These are phyloP conservation scores for Pteria penguin DNA, from an alignment of 2,888 invertebrate genomes.

Conservation along the genomic window DNA sequence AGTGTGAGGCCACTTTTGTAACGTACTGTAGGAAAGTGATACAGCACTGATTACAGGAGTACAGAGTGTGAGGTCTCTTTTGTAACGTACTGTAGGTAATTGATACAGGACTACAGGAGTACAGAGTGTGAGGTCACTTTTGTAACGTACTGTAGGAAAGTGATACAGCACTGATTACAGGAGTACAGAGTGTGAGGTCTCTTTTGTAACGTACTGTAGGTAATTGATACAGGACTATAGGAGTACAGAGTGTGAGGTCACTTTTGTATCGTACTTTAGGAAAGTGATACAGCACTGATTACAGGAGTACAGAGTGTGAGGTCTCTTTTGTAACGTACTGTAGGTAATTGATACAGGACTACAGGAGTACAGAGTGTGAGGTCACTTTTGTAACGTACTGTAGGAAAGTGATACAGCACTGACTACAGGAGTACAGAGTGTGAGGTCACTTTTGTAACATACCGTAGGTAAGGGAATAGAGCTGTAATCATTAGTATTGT, in stretches of 20 bases:
- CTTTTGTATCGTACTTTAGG: background rate
- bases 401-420: conserved; percentile 80
- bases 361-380: conserved; percentile 82
- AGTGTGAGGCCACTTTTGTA: conserved; percentile 81
- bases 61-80: conserved; percentile 81
- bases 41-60: conserved; percentile 83
- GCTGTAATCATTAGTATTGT: too few species aligned
- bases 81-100: conserved; percentile 81
- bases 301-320: conserved; percentile 82
- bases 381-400: conserved; percentile 82
- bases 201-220: background rate
- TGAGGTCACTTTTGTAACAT: conserved; percentile 81
- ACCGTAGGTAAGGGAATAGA: conserved; percentile 80
- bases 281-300: too few species aligned
- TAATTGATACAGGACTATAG: background rate
- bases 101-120: background rate
- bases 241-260: background rate
- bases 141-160: background rate
- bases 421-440: conserved; percentile 82
- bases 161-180: background rate
- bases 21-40: conserved; percentile 81
- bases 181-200: background rate
- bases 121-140: background rate
- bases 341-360: conserved; percentile 79
- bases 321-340: conserved; percentile 82